These are phyloP conservation scores for Cremastinae sp. DNA, from an alignment of 2,888 invertebrate species.

Conservation along the genomic window DNA sequence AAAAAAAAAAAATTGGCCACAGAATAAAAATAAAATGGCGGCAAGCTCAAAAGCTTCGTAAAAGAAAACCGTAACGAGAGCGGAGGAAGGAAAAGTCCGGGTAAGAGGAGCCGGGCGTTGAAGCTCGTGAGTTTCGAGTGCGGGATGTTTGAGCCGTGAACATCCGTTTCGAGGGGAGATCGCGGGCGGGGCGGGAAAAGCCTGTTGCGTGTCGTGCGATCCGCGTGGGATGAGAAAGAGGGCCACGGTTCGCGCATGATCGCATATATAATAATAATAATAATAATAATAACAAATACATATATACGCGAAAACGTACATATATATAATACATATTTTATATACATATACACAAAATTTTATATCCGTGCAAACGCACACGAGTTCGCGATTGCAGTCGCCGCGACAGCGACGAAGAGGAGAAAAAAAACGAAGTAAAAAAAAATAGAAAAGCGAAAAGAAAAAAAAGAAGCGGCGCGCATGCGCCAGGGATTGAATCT, in stretches of 20 bases:
- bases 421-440: no score
- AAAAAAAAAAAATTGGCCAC: no score
- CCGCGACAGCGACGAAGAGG: conserved; percentile 8
- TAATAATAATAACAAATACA: no score
- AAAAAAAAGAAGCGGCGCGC: not conserved
- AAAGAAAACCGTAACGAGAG: conserved; percentile 6
- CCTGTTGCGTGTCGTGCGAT: conserved; percentile 55
- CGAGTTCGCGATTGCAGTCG: conserved; percentile 3
- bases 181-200: conserved; percentile 16
- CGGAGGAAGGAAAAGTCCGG: no score
- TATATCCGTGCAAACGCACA: conserved; percentile 3
- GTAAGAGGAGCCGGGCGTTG: no score
- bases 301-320: no score
- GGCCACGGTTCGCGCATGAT: conserved; percentile 26
- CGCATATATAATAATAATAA: conserved; percentile 14
- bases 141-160: not conserved
- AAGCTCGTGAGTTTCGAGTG: conserved; percentile 9
- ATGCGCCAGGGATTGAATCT: conserved; percentile 17
- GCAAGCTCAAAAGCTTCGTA: not conserved
- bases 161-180: conserved; percentile 14
- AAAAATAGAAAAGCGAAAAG: no score
- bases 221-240: conserved; percentile 46
- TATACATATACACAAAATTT: no score
- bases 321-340: no score
- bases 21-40: no score